Percentiles rank a stretch among this genome's conserved stretches.
Conservation (phyloP, 2,888 invertebrate genomes). For the Drosophila nigricruria region DNA sequence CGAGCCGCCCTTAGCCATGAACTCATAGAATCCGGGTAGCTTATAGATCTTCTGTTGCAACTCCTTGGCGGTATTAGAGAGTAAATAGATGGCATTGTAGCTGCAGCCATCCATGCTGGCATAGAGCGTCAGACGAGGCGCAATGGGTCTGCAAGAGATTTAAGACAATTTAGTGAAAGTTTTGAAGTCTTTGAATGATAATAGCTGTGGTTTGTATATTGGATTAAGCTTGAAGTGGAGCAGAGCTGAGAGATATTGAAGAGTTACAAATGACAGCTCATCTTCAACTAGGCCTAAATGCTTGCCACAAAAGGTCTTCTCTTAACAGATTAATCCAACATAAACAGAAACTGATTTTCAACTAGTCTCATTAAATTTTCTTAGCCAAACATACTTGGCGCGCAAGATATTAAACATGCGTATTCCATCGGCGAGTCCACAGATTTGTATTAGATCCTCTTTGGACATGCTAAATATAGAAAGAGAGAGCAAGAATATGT, state of each 20-base stretch:
- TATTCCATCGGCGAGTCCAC: constrained; percentile 97
- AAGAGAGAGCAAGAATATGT: not conserved
- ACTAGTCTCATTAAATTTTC: constrained; percentile 26
- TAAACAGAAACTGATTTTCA: constrained; percentile 11
- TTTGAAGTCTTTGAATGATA: not conserved
- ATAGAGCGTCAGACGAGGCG: constrained; percentile 93
- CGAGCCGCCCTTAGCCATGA: constrained; percentile 78
- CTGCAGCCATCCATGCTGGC: constrained; percentile 89
- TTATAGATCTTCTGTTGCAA: constrained; percentile 88
- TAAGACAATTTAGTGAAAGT: not conserved
- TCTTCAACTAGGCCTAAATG: no score
- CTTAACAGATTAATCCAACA: not conserved
- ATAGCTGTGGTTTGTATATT: not conserved
- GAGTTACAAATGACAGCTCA: no score
- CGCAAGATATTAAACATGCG: constrained; percentile 95
- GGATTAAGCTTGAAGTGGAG: not conserved
- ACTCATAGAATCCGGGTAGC: constrained; percentile 86
- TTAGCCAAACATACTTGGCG: constrained; percentile 89
- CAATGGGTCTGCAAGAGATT: constrained; percentile 86
- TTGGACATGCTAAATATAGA: constrained; percentile 89
- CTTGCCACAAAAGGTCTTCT: not conserved
- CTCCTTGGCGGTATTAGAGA: constrained; percentile 89
- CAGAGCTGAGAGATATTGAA: not conserved
- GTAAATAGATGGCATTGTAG: constrained; percentile 93
- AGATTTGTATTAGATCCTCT: constrained; percentile 97